These are phyloP conservation scores for Tetraodon nigroviridis DNA, from an alignment of 2,113 vertebrate species.

Conservation along the genomic window DNA sequence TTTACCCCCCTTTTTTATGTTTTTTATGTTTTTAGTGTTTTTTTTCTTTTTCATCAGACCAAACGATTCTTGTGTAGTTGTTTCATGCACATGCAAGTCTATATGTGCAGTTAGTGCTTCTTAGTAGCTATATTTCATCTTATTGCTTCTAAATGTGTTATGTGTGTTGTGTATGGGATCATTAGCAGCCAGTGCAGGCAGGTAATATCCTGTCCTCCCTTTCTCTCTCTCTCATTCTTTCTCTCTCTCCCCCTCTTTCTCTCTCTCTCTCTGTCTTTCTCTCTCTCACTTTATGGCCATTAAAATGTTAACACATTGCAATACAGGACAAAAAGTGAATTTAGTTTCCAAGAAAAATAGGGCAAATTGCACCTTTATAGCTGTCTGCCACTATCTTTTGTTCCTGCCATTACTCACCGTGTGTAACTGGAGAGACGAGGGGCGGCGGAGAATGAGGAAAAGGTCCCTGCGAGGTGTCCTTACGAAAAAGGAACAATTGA, in stretches of 20 bases:
- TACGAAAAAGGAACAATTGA: conserved; percentile 31
- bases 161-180: conserved; percentile 41
- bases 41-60: neutral
- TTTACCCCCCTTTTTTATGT: conserved; percentile 22
- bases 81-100: conserved; percentile 9
- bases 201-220: conserved; percentile 61
- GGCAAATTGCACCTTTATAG: conserved; percentile 80
- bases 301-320: conserved; percentile 76
- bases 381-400: conserved; percentile 73
- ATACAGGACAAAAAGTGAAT: conserved; percentile 68
- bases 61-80: conserved; percentile 10
- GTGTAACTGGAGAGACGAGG: conserved; percentile 42
- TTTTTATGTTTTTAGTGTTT: neutral
- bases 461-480: conserved; percentile 57
- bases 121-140: conserved; percentile 14
- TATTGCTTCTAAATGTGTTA: conserved; percentile 6
- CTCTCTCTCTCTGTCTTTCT: no score
- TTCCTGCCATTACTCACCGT: conserved; percentile 70
- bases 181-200: conserved; percentile 58
- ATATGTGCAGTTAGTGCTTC: conserved; percentile 19
- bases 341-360: conserved; percentile 74
- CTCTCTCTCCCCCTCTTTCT: conserved; percentile 14
- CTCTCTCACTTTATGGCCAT: conserved; percentile 30
- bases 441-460: conserved; percentile 36
- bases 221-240: conserved; percentile 47